Percentiles rank a stretch among this genome's conserved stretches.
Evolutionary conservation across 2,113 vertebrate species (phyloP).

Genomic region (Pantherophis guttatus): DNA sequence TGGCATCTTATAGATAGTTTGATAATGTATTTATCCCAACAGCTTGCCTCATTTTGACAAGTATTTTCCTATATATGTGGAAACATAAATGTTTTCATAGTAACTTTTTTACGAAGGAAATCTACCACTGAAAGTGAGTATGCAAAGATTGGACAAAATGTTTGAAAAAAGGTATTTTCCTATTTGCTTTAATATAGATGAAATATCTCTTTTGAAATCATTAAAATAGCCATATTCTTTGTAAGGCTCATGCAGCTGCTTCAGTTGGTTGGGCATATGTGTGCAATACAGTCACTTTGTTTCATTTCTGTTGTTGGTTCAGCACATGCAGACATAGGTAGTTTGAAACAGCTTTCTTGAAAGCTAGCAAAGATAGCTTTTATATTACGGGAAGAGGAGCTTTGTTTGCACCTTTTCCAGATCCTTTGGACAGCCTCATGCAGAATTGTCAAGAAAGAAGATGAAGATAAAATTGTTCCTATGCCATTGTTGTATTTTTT

Average conservation of each 20-base stretch:
- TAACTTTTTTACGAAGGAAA: not conserved
- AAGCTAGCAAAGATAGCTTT: not conserved
- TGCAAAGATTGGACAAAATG: not conserved
- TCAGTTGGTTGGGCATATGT: not conserved
- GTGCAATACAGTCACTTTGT: not conserved
- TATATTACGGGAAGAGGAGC: not conserved
- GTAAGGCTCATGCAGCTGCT: not conserved
- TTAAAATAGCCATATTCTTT: not conserved
- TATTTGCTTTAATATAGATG: not conserved
- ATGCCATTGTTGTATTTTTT: not conserved
- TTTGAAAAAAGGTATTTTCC: not conserved
- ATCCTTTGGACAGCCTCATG: not conserved
- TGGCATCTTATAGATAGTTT: not conserved
- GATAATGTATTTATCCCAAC: not conserved
- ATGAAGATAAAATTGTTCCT: not conserved
- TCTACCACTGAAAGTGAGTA: not conserved
- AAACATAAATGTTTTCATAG: not conserved
- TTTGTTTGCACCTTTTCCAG: not conserved
- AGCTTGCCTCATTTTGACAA: not conserved
- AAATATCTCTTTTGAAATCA: not conserved
- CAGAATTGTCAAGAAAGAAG: not conserved
- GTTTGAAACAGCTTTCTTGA: not conserved
- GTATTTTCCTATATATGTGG: not conserved
- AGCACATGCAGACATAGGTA: not conserved
- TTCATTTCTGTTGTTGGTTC: not conserved